These are phyloP conservation scores for Rhopilema esculentum DNA, from an alignment of 30 jellyfish, hydroid and myxozoan genomes.

Conservation along the genomic window DNA sequence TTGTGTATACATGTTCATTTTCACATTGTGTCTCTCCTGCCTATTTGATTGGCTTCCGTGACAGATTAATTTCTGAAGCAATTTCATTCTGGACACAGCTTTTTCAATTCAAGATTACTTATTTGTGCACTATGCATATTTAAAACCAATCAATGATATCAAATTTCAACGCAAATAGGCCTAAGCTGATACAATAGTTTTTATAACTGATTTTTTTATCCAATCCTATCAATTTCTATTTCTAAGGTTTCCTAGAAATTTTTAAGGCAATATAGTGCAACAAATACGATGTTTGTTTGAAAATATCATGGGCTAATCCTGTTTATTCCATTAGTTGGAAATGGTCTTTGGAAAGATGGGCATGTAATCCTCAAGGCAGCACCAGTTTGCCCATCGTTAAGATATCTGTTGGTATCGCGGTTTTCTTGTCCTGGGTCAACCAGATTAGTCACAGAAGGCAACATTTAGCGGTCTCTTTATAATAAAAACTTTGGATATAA, in stretches of 20 bases:
- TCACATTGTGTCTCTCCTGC: too few species aligned
- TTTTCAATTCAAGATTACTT: too few species aligned
- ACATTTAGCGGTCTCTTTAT: background rate
- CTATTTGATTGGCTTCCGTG: too few species aligned
- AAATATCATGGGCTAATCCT: background rate
- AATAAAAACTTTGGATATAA: background rate
- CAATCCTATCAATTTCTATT: background rate
- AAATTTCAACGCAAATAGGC: too few species aligned
- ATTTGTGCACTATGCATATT: too few species aligned
- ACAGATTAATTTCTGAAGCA: too few species aligned
- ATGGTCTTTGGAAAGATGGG: background rate
- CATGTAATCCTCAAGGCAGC: background rate
- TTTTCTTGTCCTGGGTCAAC: background rate
- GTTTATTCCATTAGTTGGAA: background rate
- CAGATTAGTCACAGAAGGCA: background rate
- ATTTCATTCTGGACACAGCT: too few species aligned
- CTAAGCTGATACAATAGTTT: background rate
- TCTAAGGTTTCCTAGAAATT: background rate
- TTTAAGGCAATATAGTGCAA: background rate
- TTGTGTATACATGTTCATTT: too few species aligned
- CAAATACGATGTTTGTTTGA: background rate
- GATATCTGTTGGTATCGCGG: slow-evolving; percentile 71
- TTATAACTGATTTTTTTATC: background rate
- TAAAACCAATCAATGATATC: too few species aligned
- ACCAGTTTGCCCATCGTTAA: slow-evolving; percentile 72